These are phyloP conservation scores for Cantharis rustica DNA, from an alignment of 2,888 invertebrate species.

Conservation along the genomic window DNA sequence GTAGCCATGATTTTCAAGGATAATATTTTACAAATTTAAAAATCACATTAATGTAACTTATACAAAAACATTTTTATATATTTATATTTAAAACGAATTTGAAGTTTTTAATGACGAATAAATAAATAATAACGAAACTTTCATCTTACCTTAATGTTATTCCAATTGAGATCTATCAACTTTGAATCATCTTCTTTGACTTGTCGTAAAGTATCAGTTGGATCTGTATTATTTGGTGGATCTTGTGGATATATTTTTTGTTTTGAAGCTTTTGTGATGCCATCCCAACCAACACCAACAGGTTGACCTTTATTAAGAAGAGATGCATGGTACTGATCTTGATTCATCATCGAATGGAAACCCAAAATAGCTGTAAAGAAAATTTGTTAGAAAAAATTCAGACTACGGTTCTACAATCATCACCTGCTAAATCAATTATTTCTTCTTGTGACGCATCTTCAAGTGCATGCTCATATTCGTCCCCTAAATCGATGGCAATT, in stretches of 20 bases:
- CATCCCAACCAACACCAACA: conserved; percentile 89
- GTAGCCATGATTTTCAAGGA: too few relatives aligned
- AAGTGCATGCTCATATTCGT: conserved; percentile 92
- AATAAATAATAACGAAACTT: conserved; percentile 63
- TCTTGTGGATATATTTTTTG: conserved; percentile 91
- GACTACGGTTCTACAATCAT: neutral
- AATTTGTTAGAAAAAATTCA: neutral
- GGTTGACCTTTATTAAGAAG: conserved; percentile 90
- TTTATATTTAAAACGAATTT: too few relatives aligned
- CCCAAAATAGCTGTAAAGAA: conserved; percentile 84
- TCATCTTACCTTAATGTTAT: conserved; percentile 99
- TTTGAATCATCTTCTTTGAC: conserved; percentile 87
- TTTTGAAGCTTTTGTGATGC: conserved; percentile 92
- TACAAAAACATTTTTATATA: too few relatives aligned
- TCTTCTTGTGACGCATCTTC: conserved; percentile 89
- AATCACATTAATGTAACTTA: too few relatives aligned
- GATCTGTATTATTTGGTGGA: conserved; percentile 95
- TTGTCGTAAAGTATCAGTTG: conserved; percentile 88
- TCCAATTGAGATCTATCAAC: conserved; percentile 94
- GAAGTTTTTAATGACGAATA: neutral
- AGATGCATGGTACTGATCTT: conserved; percentile 99
- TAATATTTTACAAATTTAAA: too few relatives aligned
- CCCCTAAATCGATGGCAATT: conserved; percentile 90
- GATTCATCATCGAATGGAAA: conserved; percentile 99
- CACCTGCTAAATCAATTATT: conserved; percentile 96